Conservation (phyloP, 2,888 invertebrate genomes). For the Heliconius aoede region DNA sequence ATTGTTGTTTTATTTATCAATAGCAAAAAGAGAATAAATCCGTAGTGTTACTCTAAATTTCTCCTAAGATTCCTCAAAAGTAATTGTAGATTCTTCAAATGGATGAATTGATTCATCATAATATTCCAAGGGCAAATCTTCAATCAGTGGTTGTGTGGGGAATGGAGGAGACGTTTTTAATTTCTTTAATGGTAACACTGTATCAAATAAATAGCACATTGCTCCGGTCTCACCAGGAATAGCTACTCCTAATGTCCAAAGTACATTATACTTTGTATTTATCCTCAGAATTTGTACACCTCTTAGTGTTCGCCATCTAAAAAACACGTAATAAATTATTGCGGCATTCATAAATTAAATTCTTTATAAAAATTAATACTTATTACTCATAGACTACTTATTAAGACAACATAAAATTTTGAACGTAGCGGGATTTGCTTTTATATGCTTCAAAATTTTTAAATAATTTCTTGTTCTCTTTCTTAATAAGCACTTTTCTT, state of each 20-base stretch:
- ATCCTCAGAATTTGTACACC: conserved; percentile 93
- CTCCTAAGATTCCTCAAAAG: conserved; percentile 78
- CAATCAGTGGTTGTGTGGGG: conserved; percentile 89
- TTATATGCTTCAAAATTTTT: no score
- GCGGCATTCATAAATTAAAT: neutral
- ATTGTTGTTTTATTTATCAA: neutral
- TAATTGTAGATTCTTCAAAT: conserved; percentile 88
- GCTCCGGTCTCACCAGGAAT: conserved; percentile 93
- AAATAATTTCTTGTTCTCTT: no score
- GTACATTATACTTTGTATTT: conserved; percentile 96
- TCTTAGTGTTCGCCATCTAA: conserved; percentile 83
- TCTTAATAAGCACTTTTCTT: no score
- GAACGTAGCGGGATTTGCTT: no score
- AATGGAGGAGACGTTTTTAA: conserved; percentile 87
- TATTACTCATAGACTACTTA: no score
- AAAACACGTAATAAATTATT: conserved; percentile 46
- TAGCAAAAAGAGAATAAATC: no score
- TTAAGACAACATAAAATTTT: no score
- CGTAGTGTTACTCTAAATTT: neutral
- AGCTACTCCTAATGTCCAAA: conserved; percentile 92
- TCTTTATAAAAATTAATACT: no score
- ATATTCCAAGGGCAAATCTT: conserved; percentile 87
- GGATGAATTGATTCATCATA: conserved; percentile 90
- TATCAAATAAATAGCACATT: conserved; percentile 92
- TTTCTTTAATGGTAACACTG: conserved; percentile 86